These are phyloP conservation scores for Malurus elegans DNA, from an alignment of 2,113 vertebrate species.

Conservation along the genomic window DNA sequence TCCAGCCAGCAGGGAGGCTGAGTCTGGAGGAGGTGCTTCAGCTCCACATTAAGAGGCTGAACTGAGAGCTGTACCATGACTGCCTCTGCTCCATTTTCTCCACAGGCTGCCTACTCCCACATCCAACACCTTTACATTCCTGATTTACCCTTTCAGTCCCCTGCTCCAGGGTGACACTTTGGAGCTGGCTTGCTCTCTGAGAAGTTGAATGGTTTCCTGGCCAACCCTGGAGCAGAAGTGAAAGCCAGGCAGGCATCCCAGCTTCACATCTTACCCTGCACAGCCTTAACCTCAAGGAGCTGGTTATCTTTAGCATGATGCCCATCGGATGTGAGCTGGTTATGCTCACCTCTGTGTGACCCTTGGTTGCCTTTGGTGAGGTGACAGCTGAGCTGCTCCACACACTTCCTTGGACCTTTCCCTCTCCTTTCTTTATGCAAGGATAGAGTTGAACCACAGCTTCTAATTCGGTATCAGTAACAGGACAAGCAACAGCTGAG, in stretches of 20 bases:
- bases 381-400: background rate
- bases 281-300: background rate
- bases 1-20: background rate
- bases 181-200: background rate
- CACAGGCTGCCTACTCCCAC: background rate
- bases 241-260: background rate
- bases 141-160: background rate
- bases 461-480: conserved; percentile 15
- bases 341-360: background rate
- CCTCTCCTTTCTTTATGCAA: background rate
- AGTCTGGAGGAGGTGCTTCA: background rate
- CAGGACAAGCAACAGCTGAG: conserved; percentile 40
- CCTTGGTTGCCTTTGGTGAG: background rate
- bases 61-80: background rate
- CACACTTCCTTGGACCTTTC: background rate
- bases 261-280: background rate
- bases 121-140: background rate
- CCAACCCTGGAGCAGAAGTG: background rate
- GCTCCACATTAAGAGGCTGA: background rate
- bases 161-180: background rate
- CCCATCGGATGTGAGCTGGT: background rate
- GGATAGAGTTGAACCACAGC: conserved; percentile 1
- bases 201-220: background rate
- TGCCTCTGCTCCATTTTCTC: background rate
- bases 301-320: fast-evolving